Evolutionary conservation across 2,113 vertebrate genomes (phyloP).

Genomic region (Dipodomys merriami): DNA sequence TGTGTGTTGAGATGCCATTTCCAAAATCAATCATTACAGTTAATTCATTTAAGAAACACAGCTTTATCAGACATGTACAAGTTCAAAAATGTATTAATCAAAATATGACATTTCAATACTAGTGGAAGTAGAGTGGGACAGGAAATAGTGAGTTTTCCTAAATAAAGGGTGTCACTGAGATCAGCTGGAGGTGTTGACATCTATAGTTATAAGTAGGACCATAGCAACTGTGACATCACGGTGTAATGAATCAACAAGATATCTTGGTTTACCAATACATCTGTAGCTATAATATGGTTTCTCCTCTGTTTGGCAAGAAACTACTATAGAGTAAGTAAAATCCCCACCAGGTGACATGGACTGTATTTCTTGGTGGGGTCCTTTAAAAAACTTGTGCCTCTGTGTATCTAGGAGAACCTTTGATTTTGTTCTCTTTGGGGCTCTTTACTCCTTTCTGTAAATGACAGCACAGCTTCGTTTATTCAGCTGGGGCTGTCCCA

Average conservation of each 20-base stretch:
- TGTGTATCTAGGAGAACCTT: not conserved
- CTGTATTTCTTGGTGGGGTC: not conserved
- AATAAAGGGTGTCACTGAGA: constrained; percentile 4
- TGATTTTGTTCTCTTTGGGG: constrained; percentile 11
- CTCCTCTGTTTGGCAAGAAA: constrained; percentile 52
- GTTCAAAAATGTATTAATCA: not conserved
- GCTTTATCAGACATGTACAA: not conserved
- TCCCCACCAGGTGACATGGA: not conserved
- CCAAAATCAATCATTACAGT: not conserved
- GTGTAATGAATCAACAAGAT: constrained; percentile 23
- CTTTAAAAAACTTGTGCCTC: constrained; percentile 36
- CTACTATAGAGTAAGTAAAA: not conserved
- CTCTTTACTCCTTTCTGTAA: constrained; percentile 1
- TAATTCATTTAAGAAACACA: constrained; percentile 28
- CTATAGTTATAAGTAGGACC: constrained; percentile 24
- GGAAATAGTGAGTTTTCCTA: constrained; percentile 49
- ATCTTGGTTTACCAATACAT: not conserved
- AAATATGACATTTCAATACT: not conserved
- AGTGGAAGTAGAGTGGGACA: not conserved
- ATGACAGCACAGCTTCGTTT: constrained; percentile 48
- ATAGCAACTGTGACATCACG: constrained; percentile 53
- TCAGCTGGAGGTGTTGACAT: not conserved
- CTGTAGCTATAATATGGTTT: not conserved
- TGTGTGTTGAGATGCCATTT: constrained; percentile 15
- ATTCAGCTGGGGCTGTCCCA: constrained; percentile 57